These are phyloP conservation scores for Perdita meconis DNA, from an alignment of 2,888 invertebrate genomes.

Conservation along the genomic window DNA sequence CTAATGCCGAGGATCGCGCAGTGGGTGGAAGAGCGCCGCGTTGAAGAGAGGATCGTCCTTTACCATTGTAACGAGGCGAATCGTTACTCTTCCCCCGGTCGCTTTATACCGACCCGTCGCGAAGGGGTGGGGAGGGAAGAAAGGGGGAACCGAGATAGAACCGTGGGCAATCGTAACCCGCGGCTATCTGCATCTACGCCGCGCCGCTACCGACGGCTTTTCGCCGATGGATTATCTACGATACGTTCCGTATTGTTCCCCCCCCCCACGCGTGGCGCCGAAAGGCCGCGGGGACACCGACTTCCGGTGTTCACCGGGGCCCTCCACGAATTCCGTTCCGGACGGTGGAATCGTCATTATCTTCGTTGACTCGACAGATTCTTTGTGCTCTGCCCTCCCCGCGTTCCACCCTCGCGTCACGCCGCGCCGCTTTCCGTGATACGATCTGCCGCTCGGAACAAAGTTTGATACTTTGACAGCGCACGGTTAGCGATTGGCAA, in stretches of 20 bases:
- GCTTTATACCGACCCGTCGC: conserved; percentile 17
- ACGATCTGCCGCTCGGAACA: conserved; percentile 7
- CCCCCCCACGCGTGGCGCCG: conserved; percentile 50
- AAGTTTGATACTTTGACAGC: conserved; percentile 4
- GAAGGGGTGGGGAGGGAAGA: neutral
- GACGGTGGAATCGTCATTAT: conserved; percentile 67
- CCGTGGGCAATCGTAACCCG: conserved; percentile 59
- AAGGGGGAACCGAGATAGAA: conserved; percentile 5
- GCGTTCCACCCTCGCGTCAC: neutral
- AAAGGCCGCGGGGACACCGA: conserved; percentile 56
- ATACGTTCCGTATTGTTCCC: conserved; percentile 31
- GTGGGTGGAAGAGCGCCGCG: conserved; percentile 56
- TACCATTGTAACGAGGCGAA: conserved; percentile 69
- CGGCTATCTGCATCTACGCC: conserved; percentile 73
- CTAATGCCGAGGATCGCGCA: conserved; percentile 62
- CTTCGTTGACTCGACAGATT: conserved; percentile 73
- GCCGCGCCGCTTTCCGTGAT: conserved; percentile 15
- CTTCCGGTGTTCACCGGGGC: conserved; percentile 66
- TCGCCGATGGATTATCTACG: conserved; percentile 59
- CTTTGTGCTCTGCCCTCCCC: conserved; percentile 10
- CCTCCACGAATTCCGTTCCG: conserved; percentile 57
- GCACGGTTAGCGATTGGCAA: conserved; percentile 40
- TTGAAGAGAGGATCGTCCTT: conserved; percentile 54
- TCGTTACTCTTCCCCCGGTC: conserved; percentile 68
- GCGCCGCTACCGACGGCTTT: conserved; percentile 67